Evolutionary conservation across 2,888 invertebrate genomes (phyloP).

Genomic region (Dynastes tityus): DNA sequence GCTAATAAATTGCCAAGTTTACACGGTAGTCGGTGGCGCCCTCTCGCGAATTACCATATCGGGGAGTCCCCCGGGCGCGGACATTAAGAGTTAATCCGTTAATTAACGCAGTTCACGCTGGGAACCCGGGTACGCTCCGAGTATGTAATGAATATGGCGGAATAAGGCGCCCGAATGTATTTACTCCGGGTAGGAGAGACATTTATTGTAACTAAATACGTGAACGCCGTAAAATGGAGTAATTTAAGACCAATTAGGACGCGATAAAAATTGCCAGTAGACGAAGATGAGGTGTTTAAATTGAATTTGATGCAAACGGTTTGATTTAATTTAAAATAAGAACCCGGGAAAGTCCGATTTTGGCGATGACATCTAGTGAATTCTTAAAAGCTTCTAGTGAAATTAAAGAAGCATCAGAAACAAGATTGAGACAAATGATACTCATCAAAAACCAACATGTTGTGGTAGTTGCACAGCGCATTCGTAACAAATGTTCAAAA

Average conservation of each 20-base stretch:
- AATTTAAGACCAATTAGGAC: not conserved
- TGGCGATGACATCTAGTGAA: too few relatives aligned
- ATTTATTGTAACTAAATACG: constrained; percentile 3
- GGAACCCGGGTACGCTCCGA: not conserved
- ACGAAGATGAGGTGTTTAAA: not conserved
- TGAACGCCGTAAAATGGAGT: not conserved
- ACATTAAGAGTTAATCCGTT: constrained; percentile 27
- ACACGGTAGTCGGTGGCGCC: not conserved
- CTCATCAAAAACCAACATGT: not conserved
- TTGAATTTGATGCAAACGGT: too few relatives aligned
- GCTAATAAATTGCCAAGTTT: constrained; percentile 25
- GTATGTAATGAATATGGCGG: constrained; percentile 1
- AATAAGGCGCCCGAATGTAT: constrained; percentile 14
- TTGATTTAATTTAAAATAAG: too few relatives aligned
- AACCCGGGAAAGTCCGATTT: too few relatives aligned
- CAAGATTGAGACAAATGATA: not conserved
- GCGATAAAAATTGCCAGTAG: not conserved
- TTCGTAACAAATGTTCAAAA: too few relatives aligned
- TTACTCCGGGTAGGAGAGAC: not conserved
- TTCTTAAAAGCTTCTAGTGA: not conserved
- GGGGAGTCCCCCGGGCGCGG: constrained; percentile 5
- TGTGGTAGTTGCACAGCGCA: not conserved
- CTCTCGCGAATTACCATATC: constrained; percentile 27
- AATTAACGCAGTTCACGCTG: constrained; percentile 16
- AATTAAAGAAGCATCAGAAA: not conserved